These are phyloP conservation scores for Coccyzus lansbergi DNA, from an alignment of 2,797 vertebrate species.

Conservation along the genomic window DNA sequence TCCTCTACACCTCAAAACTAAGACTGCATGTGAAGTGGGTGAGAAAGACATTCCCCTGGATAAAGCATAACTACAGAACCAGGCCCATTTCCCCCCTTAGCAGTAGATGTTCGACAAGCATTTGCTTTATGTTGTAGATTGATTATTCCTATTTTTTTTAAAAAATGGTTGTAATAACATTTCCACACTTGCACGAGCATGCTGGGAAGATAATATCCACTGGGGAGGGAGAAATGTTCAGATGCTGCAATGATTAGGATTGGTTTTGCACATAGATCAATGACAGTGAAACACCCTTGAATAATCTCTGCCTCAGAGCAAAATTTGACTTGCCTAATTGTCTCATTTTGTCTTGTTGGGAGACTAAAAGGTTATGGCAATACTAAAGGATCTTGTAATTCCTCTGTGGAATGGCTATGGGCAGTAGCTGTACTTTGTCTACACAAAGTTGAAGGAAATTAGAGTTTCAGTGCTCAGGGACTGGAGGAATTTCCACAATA, in stretches of 20 bases:
- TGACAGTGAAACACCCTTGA: background rate
- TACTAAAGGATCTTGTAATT: background rate
- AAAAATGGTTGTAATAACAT: background rate
- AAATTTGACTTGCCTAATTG: conserved; percentile 26
- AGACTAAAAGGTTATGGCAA: conserved; percentile 13
- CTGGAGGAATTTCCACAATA: background rate
- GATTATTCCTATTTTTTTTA: background rate
- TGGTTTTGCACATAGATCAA: background rate
- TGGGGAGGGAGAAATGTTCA: background rate
- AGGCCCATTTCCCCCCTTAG: background rate
- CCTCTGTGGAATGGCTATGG: background rate
- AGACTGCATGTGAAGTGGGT: background rate
- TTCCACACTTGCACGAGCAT: background rate
- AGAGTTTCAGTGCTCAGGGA: background rate
- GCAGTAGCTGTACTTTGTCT: background rate
- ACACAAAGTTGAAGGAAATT: background rate
- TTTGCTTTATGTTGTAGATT: background rate
- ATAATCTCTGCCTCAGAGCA: conserved; percentile 49
- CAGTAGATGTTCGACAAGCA: background rate
- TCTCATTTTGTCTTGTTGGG: conserved; percentile 28
- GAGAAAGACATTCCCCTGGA: background rate
- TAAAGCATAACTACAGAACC: background rate
- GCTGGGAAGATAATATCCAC: background rate
- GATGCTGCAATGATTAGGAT: background rate
- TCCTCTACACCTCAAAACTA: background rate